phyloP scores from a whole-genome alignment of 2,888 invertebrate genomes.

The Folsomia manolachei region DNA sequence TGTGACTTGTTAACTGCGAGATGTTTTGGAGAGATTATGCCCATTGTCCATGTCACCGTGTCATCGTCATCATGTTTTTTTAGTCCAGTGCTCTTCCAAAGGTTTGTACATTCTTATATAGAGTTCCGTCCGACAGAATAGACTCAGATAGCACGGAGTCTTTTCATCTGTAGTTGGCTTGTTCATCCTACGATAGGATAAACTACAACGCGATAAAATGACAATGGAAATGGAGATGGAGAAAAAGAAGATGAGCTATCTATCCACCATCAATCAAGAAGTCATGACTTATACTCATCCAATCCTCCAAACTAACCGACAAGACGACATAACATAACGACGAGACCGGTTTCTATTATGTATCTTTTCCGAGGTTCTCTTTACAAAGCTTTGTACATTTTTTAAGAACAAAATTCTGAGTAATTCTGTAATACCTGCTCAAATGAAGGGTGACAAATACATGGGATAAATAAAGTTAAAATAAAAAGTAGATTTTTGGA shows the following conservation, averaged over 20 bases:
- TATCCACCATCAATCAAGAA: background rate
- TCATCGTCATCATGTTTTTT: background rate
- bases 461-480: background rate
- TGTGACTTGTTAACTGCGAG: conserved; percentile 2
- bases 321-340: too few species aligned
- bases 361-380: background rate
- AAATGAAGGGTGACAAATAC: too few species aligned
- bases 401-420: too few species aligned
- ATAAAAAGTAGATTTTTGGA: background rate
- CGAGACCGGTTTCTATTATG: background rate
- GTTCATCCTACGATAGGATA: too few species aligned
- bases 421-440: too few species aligned
- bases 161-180: too few species aligned
- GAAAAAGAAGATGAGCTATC: background rate
- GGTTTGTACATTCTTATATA: too few species aligned
- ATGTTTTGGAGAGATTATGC: background rate
- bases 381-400: background rate
- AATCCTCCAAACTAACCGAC: background rate
- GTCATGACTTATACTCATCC: background rate
- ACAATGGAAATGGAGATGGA: background rate
- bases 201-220: too few species aligned
- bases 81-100: too few species aligned
- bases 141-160: too few species aligned
- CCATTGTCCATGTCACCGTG: background rate
- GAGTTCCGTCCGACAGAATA: too few species aligned